These are phyloP conservation scores for Linnaemya tessellans DNA, from an alignment of 2,888 invertebrate species.

Conservation along the genomic window DNA sequence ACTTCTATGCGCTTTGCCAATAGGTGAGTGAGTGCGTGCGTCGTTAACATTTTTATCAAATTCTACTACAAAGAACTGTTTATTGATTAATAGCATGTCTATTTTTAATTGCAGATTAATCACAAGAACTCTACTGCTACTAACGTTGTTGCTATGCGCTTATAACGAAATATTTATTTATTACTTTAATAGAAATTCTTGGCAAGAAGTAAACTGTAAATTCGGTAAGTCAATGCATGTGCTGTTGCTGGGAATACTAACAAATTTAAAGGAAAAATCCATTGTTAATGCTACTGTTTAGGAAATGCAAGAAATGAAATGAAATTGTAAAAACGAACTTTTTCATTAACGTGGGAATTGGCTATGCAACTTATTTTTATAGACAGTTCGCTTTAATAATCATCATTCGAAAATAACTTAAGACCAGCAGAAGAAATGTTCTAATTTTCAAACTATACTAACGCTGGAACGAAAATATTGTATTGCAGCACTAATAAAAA, in stretches of 20 bases:
- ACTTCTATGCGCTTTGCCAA: constrained; percentile 72
- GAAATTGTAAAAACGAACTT: too few species aligned
- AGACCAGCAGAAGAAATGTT: too few species aligned
- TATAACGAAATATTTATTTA: constrained; percentile 82
- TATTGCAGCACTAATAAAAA: background rate
- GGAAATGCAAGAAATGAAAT: too few species aligned
- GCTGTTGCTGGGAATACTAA: background rate
- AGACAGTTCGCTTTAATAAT: too few species aligned
- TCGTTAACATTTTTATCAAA: background rate
- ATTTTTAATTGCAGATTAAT: constrained; percentile 76
- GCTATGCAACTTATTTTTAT: too few species aligned
- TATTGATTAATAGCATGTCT: constrained; percentile 47
- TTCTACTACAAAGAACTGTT: background rate
- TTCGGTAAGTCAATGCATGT: constrained; percentile 77
- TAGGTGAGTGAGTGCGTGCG: constrained; percentile 64
- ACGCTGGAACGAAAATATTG: background rate
- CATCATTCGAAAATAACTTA: too few species aligned
- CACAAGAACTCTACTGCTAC: constrained; percentile 77
- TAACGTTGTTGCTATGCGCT: constrained; percentile 79
- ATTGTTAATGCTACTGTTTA: too few species aligned
- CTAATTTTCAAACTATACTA: too few species aligned
- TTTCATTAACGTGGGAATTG: too few species aligned
- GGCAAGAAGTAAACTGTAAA: constrained; percentile 81
- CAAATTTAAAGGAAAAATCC: background rate
- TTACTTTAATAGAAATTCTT: constrained; percentile 79